Conservation (phyloP, 2,113 vertebrate genomes). For the Lampris incognitus region DNA sequence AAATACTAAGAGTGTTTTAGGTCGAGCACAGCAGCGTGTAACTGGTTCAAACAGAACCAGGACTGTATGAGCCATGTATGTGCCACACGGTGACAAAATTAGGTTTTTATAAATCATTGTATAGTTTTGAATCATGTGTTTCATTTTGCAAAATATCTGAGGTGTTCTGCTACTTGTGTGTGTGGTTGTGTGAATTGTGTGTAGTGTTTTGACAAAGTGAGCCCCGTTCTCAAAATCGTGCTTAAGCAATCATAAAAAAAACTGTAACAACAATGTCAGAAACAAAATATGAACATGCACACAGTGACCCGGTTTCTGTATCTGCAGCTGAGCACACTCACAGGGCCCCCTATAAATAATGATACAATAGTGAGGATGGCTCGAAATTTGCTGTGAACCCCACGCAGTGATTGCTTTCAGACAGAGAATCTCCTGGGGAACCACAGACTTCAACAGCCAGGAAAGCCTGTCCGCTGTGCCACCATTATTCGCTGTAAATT, state of each 20-base stretch:
- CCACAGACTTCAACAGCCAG: slow-evolving; percentile 15
- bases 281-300: slow-evolving; percentile 31
- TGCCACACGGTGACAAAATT: not conserved
- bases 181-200: too few species aligned
- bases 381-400: slow-evolving; percentile 44
- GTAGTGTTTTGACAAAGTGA: too few species aligned
- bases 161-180: too few species aligned
- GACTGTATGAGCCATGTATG: not conserved
- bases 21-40: too few species aligned
- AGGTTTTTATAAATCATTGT: not conserved
- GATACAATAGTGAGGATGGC: slow-evolving; percentile 35
- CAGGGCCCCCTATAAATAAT: slow-evolving; percentile 60
- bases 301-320: slow-evolving; percentile 39
- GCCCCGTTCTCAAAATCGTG: too few species aligned
- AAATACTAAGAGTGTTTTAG: too few species aligned
- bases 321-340: slow-evolving; percentile 33
- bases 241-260: too few species aligned
- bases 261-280: slow-evolving; percentile 20
- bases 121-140: not conserved
- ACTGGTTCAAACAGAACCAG: too few species aligned
- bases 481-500: slow-evolving; percentile 4
- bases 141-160: too few species aligned
- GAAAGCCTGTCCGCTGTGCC: slow-evolving; percentile 1
- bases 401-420: slow-evolving; percentile 42
- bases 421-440: slow-evolving; percentile 34